These are phyloP conservation scores for Malurus leucopterus DNA, from an alignment of 2,797 vertebrate genomes.

Conservation along the genomic window DNA sequence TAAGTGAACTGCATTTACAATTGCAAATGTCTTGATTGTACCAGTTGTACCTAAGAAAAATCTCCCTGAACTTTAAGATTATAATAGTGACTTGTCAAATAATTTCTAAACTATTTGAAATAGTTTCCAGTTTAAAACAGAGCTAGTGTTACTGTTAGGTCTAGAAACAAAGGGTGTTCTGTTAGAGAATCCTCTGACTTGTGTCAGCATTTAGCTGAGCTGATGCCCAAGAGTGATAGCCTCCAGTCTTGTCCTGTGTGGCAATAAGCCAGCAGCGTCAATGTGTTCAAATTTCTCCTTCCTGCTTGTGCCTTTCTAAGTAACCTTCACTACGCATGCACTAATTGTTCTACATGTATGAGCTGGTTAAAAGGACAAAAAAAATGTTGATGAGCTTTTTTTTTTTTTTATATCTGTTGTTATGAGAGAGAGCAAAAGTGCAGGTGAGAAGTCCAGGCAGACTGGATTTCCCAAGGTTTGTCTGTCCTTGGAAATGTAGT, in stretches of 20 bases:
- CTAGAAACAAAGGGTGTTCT: neutral
- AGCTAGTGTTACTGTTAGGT: neutral
- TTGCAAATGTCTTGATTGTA: neutral
- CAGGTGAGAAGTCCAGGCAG: neutral
- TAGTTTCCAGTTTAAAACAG: neutral
- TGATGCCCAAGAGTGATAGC: neutral
- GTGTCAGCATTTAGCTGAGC: neutral
- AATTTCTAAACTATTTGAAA: neutral
- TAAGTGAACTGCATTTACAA: conserved; percentile 57
- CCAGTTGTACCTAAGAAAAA: neutral
- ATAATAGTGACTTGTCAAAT: neutral
- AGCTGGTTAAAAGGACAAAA: neutral
- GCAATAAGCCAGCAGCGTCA: neutral
- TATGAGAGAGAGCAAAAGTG: neutral
- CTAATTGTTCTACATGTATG: accelerated
- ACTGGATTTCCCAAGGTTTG: neutral
- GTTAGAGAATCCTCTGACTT: neutral
- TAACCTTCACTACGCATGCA: neutral
- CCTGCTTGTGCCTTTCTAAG: neutral
- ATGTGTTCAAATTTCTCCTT: neutral
- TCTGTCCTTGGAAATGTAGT: neutral
- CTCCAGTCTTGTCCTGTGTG: neutral
- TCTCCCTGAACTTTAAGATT: neutral
- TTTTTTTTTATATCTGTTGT: neutral
- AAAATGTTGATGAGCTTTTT: neutral